These are phyloP conservation scores for Paracanthobrama guichenoti DNA, from an alignment of 2,113 vertebrate genomes.

Conservation along the genomic window DNA sequence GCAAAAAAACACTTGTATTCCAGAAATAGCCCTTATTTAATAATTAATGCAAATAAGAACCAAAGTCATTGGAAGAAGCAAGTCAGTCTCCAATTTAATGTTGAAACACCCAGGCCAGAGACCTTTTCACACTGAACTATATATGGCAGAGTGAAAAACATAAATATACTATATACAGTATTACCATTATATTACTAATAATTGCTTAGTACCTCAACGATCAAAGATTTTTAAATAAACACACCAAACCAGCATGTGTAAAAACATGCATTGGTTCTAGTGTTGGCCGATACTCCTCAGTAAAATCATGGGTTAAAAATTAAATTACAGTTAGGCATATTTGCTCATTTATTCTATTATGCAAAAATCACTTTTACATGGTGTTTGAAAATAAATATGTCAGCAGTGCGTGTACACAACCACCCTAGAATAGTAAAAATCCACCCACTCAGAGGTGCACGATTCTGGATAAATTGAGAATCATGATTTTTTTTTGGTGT, in stretches of 20 bases:
- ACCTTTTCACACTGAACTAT: background rate
- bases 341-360: no score
- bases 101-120: background rate
- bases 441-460: no score
- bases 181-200: background rate
- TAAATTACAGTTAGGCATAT: no score
- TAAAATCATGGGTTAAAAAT: no score
- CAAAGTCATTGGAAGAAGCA: background rate
- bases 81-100: background rate
- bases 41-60: conserved; percentile 17
- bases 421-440: no score
- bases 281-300: no score
- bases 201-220: background rate
- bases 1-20: background rate
- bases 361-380: no score
- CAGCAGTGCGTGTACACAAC: no score
- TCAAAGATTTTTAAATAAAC: background rate
- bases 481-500: no score
- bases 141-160: background rate
- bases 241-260: background rate
- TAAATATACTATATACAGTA: background rate
- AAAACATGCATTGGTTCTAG: background rate
- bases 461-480: no score
- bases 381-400: no score
- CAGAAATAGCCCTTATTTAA: conserved; percentile 10